Evolutionary conservation across 2,888 invertebrate genomes (phyloP), one percentile per base, ranked within the genome.

Genomic region (Netelia fuscicornis): DNA sequence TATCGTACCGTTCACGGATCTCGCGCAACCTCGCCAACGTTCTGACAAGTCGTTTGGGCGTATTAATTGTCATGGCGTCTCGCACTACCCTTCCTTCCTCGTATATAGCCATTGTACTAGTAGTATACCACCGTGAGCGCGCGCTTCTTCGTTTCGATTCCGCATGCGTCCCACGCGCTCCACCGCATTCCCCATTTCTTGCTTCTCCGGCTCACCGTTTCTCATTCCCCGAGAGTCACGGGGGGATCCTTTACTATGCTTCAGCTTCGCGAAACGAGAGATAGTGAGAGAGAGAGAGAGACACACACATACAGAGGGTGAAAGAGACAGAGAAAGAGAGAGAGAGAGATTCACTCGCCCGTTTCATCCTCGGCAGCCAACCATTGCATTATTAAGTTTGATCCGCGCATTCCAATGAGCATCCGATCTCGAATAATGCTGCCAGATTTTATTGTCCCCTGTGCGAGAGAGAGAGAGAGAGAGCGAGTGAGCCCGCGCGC

Each of bases 301-400:
- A 17, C 17, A 20, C 20, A 20, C 20, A 20, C 20, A 20, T 1
- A 20, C 20, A 20, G 20, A 20, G 20, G 20, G 20, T 20, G 20
- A 20, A 20, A 72, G 54, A 44, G 42, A 54, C 54, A 54, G 3
- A 10, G 58, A 62, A 30, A 65, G 64, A 68, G 17, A 20, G 64
- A 42, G 65, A 77, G 77, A 20, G 52, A 48, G 44, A 68, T 68
- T 64, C 10, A 82, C 62, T 81, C 72, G 77, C 72, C 60, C 79
- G 84, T 78, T 82, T 85, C 82, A 82, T 85, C 85, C 82, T 85
- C 82, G 76, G 81, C 72, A 74, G 79, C 75, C 60, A 70, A 85
- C 62, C 85, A 85, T 79, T 85, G 90, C 91, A 90, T 92, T 92
- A 93, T 93, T 93, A 93, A 93, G 92, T 92, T 92, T 92, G 92